Evolutionary conservation across 2,113 vertebrate species (phyloP), one percentile per base, ranked within the genome.

Genomic region (Pterocles orientalis): DNA sequence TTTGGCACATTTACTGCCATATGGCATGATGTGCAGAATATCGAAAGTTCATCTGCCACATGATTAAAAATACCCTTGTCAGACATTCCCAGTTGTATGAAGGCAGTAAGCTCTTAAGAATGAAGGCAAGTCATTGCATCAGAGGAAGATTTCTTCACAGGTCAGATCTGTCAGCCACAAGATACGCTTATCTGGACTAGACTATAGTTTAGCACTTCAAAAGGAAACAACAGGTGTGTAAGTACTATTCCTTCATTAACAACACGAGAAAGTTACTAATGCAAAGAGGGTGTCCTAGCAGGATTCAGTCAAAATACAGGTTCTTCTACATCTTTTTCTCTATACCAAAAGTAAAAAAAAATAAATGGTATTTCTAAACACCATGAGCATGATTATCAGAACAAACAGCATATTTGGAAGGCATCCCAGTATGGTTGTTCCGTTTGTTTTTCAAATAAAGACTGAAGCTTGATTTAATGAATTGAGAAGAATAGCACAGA

Each of bases 41-140:
- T 23, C 71, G 64, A 3, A 72, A 86, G 68, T 90, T 92, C 80
- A 77, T 69, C 50, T 80, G 82, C 45, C 76, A 60, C 58, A 47
- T 15, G 43, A 86, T 83, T 82, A 75, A 93, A 64, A 79, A 28
- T 51, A 85, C 20, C 23, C 47, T 68, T 43, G 25, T 47, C 61
- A 94, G 53, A 50, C 39, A 41, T 61, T 82, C 51, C 26, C 28
- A 79, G 24, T 25, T 64, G 23, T 25, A 2, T 11, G 31, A 66
- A 8, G 47, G n/a, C 71, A 34, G 25, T n/a, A 71, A 71, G 43
- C 25, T 85, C 31, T 39, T 61, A 48, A 21, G 8, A 81, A 16
- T 0, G 0, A 90, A 28, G 28, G 23, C 43, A n/a, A 54, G 23
- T 10, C 61, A 64, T 0, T 34, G 15, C 76, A 88, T 79, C 36